Evolutionary conservation across 2,797 vertebrate genomes (phyloP).

Genomic region (Xiphorhynchus erythropygius): DNA sequence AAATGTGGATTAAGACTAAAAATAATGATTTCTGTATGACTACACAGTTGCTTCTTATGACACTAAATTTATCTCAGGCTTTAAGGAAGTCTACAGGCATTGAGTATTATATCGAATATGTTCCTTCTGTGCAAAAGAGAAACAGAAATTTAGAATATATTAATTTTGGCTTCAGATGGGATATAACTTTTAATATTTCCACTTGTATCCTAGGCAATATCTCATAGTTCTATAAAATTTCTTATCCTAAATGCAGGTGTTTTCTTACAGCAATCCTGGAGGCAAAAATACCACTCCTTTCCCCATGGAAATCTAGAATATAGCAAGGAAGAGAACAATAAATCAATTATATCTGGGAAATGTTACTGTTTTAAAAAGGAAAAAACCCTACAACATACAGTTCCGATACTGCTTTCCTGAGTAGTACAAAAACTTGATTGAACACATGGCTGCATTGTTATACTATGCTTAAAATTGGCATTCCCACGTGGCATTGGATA

Average conservation of each 20-base stretch:
- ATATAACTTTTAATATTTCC: conserved; percentile 45
- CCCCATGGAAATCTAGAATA: conserved; percentile 6
- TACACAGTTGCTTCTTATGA: neutral
- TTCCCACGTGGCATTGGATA: neutral
- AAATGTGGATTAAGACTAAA: neutral
- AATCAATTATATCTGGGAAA: neutral
- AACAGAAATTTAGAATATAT: conserved; percentile 21
- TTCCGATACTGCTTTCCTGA: neutral
- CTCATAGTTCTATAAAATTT: conserved; percentile 2
- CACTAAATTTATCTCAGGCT: conserved; percentile 10
- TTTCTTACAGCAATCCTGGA: neutral
- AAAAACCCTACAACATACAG: neutral
- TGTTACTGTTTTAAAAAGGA: neutral
- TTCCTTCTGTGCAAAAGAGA: conserved; percentile 29
- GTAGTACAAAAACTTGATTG: neutral
- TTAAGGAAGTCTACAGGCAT: conserved; percentile 1
- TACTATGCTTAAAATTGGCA: neutral
- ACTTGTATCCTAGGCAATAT: conserved; percentile 1
- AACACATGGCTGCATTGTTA: neutral
- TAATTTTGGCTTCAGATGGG: conserved; percentile 7
- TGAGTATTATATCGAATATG: conserved; percentile 31
- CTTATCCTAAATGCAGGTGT: conserved; percentile 38
- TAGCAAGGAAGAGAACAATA: neutral
- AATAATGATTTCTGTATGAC: conserved; percentile 8
- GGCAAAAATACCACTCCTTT: conserved; percentile 8